These are phyloP conservation scores for Tiaroga cobitis DNA, from an alignment of 2,797 vertebrate species.

Conservation along the genomic window DNA sequence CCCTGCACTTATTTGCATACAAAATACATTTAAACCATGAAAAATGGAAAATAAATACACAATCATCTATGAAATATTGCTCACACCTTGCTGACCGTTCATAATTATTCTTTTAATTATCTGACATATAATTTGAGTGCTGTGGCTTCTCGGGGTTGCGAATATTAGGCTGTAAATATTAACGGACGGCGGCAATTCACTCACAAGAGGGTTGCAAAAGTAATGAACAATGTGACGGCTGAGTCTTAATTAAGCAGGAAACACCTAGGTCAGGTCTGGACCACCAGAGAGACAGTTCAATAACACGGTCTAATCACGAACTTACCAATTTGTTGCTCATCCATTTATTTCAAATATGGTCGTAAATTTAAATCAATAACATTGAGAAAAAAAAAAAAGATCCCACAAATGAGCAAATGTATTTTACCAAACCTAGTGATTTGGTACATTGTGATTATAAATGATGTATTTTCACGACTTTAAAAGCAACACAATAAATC, in stretches of 20 bases:
- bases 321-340: neutral
- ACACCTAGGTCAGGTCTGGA: slow-evolving; percentile 14
- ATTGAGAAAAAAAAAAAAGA: neutral
- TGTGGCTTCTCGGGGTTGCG: slow-evolving; percentile 66
- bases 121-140: slow-evolving; percentile 75
- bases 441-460: neutral
- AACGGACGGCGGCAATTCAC: slow-evolving; percentile 45
- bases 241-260: slow-evolving; percentile 49
- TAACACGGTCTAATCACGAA: slow-evolving; percentile 21
- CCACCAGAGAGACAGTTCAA: slow-evolving; percentile 21
- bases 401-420: neutral
- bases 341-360: slow-evolving; percentile 20
- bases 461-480: neutral
- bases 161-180: slow-evolving; percentile 76
- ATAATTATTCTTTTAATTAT: slow-evolving; percentile 83
- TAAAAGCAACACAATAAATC: neutral
- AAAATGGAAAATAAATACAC: slow-evolving; percentile 82
- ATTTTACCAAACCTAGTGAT: neutral
- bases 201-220: slow-evolving; percentile 43
- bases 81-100: slow-evolving; percentile 80
- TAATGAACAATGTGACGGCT: slow-evolving; percentile 52
- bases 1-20: slow-evolving; percentile 80
- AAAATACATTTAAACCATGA: slow-evolving; percentile 81
- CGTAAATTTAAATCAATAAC: neutral
- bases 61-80: slow-evolving; percentile 80